Evolutionary conservation across 2,113 vertebrate genomes (phyloP), one percentile per base, ranked within the genome.

Genomic region (Dinomys branickii): DNA sequence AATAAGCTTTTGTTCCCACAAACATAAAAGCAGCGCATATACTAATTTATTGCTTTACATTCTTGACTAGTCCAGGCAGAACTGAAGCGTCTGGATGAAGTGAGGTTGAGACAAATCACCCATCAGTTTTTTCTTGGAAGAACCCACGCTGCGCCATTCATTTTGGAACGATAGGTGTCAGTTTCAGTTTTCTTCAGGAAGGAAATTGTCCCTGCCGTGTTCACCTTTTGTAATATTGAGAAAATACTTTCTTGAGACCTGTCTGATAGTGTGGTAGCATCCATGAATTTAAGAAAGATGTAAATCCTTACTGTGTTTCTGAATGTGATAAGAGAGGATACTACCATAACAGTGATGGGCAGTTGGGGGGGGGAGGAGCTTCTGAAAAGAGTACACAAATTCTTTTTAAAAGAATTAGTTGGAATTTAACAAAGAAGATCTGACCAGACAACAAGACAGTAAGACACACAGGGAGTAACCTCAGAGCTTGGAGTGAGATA

Each of bases 41-140:
- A 80, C 87, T 92, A 91, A 84, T 87, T 75, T 73, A 73, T 38
- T 73, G 7, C 83, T 93, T 75, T 94, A 81, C 61, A 38, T 50
- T 89, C 35, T 89, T 90, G 52, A 87, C 16, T 50, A 84, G 52
- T 7, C 13, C 54, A 77, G n/a, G 30, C n/a, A 86, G 11, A 95
- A 93, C 54, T 47, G 19, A 97, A 91, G 17, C 9, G 41, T 94
- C 44, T 77, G 28, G 59, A 54, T 52, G 77, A 84, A 58, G 16
- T 69, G 20, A 81, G 41, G 2, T 56, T 89, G 3, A 89, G 9
- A 65, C 61, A 95, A 58, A 7, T 65, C 13, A 81, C 78, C 13
- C 41, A 12, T 71, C 17, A 44, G 0, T 44, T 26, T 71, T 88
- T n/a, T 90, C 9, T 4, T 84, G 44, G n/a, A 81, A 38, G 6